Evolutionary conservation across 2,797 vertebrate genomes (phyloP), one percentile per base, ranked within the genome.

Genomic region (Cyprinella venusta): DNA sequence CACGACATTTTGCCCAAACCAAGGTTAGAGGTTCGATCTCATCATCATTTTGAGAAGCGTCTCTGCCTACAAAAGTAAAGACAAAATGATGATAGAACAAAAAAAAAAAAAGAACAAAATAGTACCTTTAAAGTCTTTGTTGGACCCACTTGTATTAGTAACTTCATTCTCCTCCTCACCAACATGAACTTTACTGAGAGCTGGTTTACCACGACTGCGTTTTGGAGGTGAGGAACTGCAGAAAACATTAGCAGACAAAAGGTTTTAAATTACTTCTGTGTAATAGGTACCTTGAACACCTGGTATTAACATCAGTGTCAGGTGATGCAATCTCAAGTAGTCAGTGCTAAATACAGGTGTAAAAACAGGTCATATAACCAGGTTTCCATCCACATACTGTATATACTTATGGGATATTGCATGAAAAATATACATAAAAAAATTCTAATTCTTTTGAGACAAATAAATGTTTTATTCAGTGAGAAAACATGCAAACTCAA

Each of bases 1-100:
- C 98, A 91, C 98, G 95, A 91, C 97, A 98, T 95, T 99, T 99
- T 84, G 98, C 98, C 98, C 98, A 99, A 88, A 99, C 98, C 0
- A 99, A 94, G 90, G 98, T 97, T 91, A 99, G 91, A 84, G 98
- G 96, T 85, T 97, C 94, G 86, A 99, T 95, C 89, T 97, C 95
- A 26, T 82, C 72, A 40, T 50, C 30, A 40, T 80, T 78, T 67
- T 50, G 79, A 64, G 36, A 80, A 72, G 36, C 24, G 7, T 59
- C 80, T 78, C 69, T 40, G n/a, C 30, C 86, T 85, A 65, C 91
- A 91, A 79, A 36, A 5, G 15, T 7, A 18, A 74, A 38, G n/a
- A 42, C 3, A 68, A 52, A 72, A 72, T 72, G 8, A 8, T n/a
- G 12, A 24, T 33, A 33, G 10, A 68, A 48, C 30, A 26, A 42